Base-by-base conservation (phyloP, 2,113 vertebrate genomes). In the Australoheros scitulus region DNA sequence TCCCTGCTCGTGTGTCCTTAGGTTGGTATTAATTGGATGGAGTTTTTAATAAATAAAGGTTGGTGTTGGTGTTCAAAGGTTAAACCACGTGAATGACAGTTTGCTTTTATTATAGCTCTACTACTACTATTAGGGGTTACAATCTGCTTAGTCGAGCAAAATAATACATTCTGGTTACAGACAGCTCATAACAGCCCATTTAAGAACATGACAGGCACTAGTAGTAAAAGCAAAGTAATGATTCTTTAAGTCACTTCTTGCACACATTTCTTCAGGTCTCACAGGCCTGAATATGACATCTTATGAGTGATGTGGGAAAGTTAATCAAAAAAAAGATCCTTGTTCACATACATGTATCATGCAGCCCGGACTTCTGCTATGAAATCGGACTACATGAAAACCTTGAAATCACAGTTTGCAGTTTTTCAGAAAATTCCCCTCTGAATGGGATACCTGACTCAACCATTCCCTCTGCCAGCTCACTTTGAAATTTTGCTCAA, bases 1-100 rank as follows among this genome's bases (percentile, higher is more conserved):
- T 99, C 81, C 98, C 98, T 4, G 98, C 98, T 83, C 94, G 98
- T 61, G 98, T 99, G 32, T 97, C 98, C 3, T 88, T 99, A 91
- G 98, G 98, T 99, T 92, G 79, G 84, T 63, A 75, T 18, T 47
- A 38, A 29, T 41, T 76, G 14, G 56, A 43, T 52, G 11, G 15
- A 5, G 13, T 36, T 14, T 57, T 47, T 70, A 4, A 29, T 26
- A 22, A 75, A 75, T 63, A 1, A 63, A 79, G 58, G 22, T n/a
- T 57, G 72, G 11, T 59, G 75, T 47, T 72, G 3, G 29, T 10
- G 6, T 72, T 72, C 4, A 11, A 70, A 52, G 17, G 65, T 52
- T 70, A 52, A 70, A n/a, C 47, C 47, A n/a, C 43, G 29, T n/a
- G n/a, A 32, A 72, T 72, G 68, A 72, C 18, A 32, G 6, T 50